Base-by-base conservation (phyloP, 2,797 vertebrate species). In the Poeciliopsis turneri region DNA sequence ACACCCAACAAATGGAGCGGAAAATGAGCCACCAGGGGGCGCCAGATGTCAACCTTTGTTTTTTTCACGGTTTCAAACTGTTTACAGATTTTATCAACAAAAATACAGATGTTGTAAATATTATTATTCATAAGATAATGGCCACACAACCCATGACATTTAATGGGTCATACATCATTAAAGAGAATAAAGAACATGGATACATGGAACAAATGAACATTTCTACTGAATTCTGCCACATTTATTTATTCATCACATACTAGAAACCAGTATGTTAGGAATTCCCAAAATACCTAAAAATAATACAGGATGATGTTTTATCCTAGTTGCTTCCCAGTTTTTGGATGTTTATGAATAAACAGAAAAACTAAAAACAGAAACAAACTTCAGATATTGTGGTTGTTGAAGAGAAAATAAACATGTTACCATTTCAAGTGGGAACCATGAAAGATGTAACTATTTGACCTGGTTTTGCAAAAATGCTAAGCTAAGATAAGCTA, bases 11-110 rank as follows among this genome's bases (percentile, higher is more conserved):
- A 25, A 68, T 2, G 43, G 10, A 53, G 8, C 10, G 0, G 23
- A 1, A 16, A 41, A 43, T 43, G 5, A 16, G 47, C 82, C 78
- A 11, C 3, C 6, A 77, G 82, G 49, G 59, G 78, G 74, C 70
- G 78, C 43, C 70, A 79, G 43, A 74, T 15, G 28, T 16, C 7
- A 7, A 13, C 2, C 18, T 61, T 43, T 57, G 1, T 39, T 28
- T 43, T 30, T 46, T 6, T 45, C 23, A 11, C 66, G 8, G 28
- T 45, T 36, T 33, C 10, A 73, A 74, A 74, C 30, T 23, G 15
- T 25, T 69, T 25, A 23, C 3, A 33, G 45, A 2, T 18, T 72
- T 30, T 28, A 20, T 33, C 10, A 41, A 25, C 3, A 12, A 41
- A 68, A 12, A 18, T 71, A 8, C 6, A 8, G 45, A 28, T 30